Evolutionary conservation across 2,888 invertebrate species (phyloP), one percentile per base, ranked within the genome.

Genomic region (Stomorhina lunata): DNA sequence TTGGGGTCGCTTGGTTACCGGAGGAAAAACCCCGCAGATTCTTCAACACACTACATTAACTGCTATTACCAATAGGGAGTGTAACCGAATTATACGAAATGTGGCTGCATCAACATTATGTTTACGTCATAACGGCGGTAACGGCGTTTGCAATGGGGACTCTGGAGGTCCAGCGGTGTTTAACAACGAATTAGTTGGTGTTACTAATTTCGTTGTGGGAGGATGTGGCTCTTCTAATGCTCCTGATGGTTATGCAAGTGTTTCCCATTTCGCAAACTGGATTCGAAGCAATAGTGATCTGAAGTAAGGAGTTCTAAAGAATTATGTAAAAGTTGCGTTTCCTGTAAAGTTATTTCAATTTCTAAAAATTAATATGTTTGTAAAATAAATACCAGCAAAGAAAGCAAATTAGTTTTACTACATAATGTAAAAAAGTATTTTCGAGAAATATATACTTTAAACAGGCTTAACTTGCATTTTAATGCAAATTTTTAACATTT

Each of bases 131-230:
- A 34, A 29, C 1, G 25, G 12, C 2, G 79, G 84, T 17, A 81
- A 87, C 82, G 91, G 90, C 6, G 89, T 87, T 27, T 90, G 91
- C 57, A 85, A 86, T 27, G 91, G 90, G 9, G 90, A 90, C 75
- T 90, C 90, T 2, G 91, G 90, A 34, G 90, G 91, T 9, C 90
- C 90, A n/a, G 89, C 89, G n/a, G 84, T 87, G 32, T 88, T 87
- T 29, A 80, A 86, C 0, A 85, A 84, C 0, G 76, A 80, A 22
- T 80, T 90, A 25, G 87, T 89, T 9, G 90, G 91, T 61, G 84
- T 90, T 22, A 87, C 90, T 63, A 89, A 88, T 45, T 90, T 88
- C 68, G 85, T 88, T 9, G 53, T 88, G 2, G 86, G 86, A 15
- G 83, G 84, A 15, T 90, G 90, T 72, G 90, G 89, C 0, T 84